A percentile compares a stretch with the other conserved stretches of the same genome.
These are phyloP conservation scores for Chromoteleia sp. DNA, from an alignment of 2,888 invertebrate species.

Conservation along the genomic window DNA sequence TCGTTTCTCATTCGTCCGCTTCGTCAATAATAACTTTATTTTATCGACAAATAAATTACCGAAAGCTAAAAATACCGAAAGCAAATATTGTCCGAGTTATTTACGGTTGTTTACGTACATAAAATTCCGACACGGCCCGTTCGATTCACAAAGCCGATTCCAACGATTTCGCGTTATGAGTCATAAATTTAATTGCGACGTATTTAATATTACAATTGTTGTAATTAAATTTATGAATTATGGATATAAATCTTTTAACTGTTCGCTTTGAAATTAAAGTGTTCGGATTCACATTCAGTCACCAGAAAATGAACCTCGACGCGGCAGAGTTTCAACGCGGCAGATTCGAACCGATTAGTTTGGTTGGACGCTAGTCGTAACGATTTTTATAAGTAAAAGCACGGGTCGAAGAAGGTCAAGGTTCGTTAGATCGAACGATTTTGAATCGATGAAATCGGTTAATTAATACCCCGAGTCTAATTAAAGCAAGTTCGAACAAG, in stretches of 20 bases:
- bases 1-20: slow-evolving; percentile 52
- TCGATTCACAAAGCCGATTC: slow-evolving; percentile 21
- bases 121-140: slow-evolving; percentile 17
- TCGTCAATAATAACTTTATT: slow-evolving; percentile 54
- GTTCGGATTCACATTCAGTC: slow-evolving; percentile 49
- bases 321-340: background rate
- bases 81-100: slow-evolving; percentile 47
- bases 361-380: slow-evolving; percentile 1
- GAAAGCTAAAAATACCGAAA: slow-evolving; percentile 29
- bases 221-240: slow-evolving; percentile 64
- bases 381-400: slow-evolving; percentile 15
- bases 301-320: slow-evolving; percentile 21
- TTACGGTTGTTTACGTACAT: slow-evolving; percentile 59
- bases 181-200: slow-evolving; percentile 57
- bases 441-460: background rate
- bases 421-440: slow-evolving; percentile 28
- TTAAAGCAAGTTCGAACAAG: slow-evolving; percentile 31
- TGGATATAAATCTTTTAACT: slow-evolving; percentile 48
- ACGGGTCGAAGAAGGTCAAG: slow-evolving; percentile 41
- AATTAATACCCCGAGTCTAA: slow-evolving; percentile 1
- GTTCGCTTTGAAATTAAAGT: slow-evolving; percentile 41
- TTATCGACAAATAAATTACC: slow-evolving; percentile 47
- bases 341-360: slow-evolving; percentile 21
- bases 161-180: slow-evolving; percentile 40
- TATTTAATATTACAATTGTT: slow-evolving; percentile 53